Evolutionary conservation across 2,113 vertebrate genomes (phyloP).

Genomic region (Lampris megalopsis): DNA sequence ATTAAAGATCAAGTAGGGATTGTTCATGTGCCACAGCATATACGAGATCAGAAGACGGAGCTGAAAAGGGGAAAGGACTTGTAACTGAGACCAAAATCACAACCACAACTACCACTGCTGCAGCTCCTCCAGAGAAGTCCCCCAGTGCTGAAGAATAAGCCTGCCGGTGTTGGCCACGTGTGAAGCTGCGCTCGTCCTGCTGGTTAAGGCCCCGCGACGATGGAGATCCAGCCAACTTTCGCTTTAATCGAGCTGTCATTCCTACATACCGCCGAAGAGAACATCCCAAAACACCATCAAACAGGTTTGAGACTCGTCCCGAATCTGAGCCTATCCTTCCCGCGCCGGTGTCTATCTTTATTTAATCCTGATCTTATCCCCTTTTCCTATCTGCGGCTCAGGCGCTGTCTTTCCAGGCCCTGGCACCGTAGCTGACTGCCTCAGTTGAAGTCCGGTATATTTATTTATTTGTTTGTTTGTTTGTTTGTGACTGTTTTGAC

Average conservation of each 20-base stretch:
- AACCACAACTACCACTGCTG: conserved; percentile 1
- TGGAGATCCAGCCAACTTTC: conserved; percentile 44
- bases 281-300: conserved; percentile 63
- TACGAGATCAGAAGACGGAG: no score
- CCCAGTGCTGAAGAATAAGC: conserved; percentile 19
- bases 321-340: conserved; percentile 57
- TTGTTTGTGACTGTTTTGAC: conserved; percentile 66
- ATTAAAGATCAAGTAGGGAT: no score
- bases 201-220: conserved; percentile 49
- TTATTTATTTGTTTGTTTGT: conserved; percentile 14
- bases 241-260: conserved; percentile 68
- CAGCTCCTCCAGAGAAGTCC: conserved; percentile 28
- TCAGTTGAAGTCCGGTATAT: conserved; percentile 55
- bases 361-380: conserved; percentile 57
- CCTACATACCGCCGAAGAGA: conserved; percentile 61
- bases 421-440: conserved; percentile 56
- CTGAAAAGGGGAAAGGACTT: no score
- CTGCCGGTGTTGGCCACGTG: conserved; percentile 33
- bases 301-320: conserved; percentile 59
- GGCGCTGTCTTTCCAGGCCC: conserved; percentile 52
- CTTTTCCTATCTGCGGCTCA: conserved; percentile 51
- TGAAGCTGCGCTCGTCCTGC: conserved; percentile 37
- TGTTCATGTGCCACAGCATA: no score
- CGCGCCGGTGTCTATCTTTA: conserved; percentile 53
- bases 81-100: no score